Conservation (phyloP, 2,113 vertebrate genomes). For the Pandion haliaetus region DNA sequence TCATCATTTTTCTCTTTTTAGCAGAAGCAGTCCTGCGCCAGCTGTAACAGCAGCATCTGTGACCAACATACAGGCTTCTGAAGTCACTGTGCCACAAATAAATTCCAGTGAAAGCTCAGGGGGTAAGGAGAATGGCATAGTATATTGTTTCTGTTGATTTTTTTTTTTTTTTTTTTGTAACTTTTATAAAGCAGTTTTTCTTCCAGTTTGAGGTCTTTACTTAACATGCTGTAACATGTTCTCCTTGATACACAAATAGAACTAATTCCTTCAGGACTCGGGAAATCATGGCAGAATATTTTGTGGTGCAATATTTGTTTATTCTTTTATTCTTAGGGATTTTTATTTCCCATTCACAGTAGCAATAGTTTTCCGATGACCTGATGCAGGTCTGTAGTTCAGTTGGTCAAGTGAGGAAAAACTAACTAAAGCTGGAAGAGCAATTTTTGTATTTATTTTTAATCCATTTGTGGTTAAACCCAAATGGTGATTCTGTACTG, state of each 20-base stretch:
- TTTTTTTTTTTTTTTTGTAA: too few species aligned
- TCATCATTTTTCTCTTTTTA: slow-evolving; percentile 11
- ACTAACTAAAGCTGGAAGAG: neutral
- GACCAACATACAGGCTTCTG: slow-evolving; percentile 79
- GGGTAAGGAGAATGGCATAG: slow-evolving; percentile 66
- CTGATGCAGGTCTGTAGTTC: neutral
- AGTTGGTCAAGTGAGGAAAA: neutral
- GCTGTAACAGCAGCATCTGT: slow-evolving; percentile 80
- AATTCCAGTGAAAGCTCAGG: slow-evolving; percentile 82
- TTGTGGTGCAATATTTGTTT: neutral
- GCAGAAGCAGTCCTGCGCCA: slow-evolving; percentile 82
- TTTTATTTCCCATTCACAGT: neutral
- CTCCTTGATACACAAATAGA: neutral
- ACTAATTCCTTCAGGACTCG: neutral
- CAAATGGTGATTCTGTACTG: neutral
- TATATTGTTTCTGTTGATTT: neutral
- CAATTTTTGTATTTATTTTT: neutral
- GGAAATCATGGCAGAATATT: neutral
- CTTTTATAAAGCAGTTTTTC: neutral
- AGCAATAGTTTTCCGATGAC: neutral
- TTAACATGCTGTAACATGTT: neutral
- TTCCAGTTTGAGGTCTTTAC: neutral
- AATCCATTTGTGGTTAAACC: neutral
- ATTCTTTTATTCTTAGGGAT: neutral
- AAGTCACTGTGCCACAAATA: slow-evolving; percentile 78